Evolutionary conservation across 92 coral and sea anemone species (phyloP).

Genomic region (Epizoanthus rinbou): DNA sequence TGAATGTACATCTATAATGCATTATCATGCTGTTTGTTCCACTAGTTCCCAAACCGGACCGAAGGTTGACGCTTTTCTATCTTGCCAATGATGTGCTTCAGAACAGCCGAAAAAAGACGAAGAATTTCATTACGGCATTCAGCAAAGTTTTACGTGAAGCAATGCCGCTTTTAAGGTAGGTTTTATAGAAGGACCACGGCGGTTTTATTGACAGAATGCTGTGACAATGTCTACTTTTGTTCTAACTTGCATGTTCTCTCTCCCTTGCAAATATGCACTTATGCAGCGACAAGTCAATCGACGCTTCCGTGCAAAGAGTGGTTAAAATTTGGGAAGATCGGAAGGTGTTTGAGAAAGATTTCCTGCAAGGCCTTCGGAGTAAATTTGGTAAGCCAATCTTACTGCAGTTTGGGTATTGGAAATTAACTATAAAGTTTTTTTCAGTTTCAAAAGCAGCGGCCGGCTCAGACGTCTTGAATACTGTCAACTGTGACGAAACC

Average conservation of each 20-base stretch:
- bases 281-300: conserved; percentile 78
- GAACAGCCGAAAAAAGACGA: conserved; percentile 97
- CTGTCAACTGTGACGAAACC: too few relatives aligned
- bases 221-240: not conserved
- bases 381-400: conserved; percentile 51
- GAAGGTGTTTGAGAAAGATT: conserved; percentile 82
- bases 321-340: conserved; percentile 96
- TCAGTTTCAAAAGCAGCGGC: too few relatives aligned
- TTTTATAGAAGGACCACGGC: not conserved
- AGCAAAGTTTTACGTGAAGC: conserved; percentile 82
- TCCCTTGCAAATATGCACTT: too few relatives aligned
- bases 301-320: conserved; percentile 81
- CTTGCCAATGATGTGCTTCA: conserved; percentile 96
- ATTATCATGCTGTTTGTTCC: conserved; percentile 4
- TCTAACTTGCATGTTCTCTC: not conserved
- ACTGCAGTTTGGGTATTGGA: conserved; percentile 34
- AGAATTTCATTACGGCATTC: conserved; percentile 85
- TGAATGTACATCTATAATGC: not conserved
- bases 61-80: conserved; percentile 85
- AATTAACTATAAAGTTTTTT: not conserved
- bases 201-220: not conserved
- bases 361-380: conserved; percentile 71
- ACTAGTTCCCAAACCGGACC: conserved; percentile 76
- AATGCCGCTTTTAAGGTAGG: conserved; percentile 81
- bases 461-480: too few relatives aligned